These are phyloP conservation scores for Drosophila niveifrons DNA, from an alignment of 2,888 invertebrate genomes.

Conservation along the genomic window DNA sequence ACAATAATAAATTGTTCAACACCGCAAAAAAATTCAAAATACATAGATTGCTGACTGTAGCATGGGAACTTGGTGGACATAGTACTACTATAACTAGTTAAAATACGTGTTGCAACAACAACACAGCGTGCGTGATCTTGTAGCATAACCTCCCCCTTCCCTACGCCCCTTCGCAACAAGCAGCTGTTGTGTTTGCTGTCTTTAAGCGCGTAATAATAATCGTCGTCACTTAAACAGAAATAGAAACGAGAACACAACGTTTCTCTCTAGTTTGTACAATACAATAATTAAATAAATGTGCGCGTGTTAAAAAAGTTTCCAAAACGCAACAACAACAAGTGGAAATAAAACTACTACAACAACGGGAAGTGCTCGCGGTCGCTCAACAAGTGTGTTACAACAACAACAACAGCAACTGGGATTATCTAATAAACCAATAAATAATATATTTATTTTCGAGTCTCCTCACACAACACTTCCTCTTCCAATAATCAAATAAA, in stretches of 20 bases:
- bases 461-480: slow-evolving; percentile 30
- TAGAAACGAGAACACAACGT: slow-evolving; percentile 37
- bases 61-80: slow-evolving; percentile 39
- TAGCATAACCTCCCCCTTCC: slow-evolving; percentile 26
- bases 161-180: neutral
- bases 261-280: slow-evolving; percentile 24
- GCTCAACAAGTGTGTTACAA: slow-evolving; percentile 75
- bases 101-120: slow-evolving; percentile 35
- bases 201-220: slow-evolving; percentile 32
- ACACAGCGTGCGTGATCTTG: slow-evolving; percentile 18
- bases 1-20: slow-evolving; percentile 36
- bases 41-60: slow-evolving; percentile 28
- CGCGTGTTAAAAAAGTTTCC: slow-evolving; percentile 57
- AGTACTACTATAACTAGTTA: slow-evolving; percentile 15
- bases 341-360: slow-evolving; percentile 44
- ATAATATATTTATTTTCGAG: slow-evolving; percentile 25
- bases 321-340: slow-evolving; percentile 62
- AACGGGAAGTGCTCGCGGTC: slow-evolving; percentile 66
- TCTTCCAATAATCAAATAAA: slow-evolving; percentile 42
- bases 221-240: slow-evolving; percentile 31
- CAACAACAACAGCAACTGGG: slow-evolving; percentile 43
- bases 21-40: slow-evolving; percentile 16
- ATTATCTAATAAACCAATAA: slow-evolving; percentile 79
- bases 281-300: slow-evolving; percentile 58
- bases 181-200: slow-evolving; percentile 9